Base-by-base conservation (phyloP, 2,888 invertebrate species). In the Girardia tigrina region DNA sequence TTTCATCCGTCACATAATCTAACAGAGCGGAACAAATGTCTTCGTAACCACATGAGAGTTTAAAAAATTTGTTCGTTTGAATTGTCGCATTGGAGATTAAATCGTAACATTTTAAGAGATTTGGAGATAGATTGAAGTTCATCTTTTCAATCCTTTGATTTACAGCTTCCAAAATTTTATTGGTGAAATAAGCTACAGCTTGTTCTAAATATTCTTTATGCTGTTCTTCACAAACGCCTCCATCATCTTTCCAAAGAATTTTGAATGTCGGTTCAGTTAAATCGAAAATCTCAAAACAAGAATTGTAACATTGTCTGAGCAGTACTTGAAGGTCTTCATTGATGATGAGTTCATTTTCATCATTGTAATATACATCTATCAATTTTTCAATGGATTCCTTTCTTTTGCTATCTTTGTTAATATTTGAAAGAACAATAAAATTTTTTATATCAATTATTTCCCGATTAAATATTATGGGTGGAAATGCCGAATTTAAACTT, bases 371-470 rank as follows among this genome's bases (percentile, higher is more conserved):
- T 26, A 83, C 77, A 56, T 83, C 82, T 28, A 80, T 77, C 75
- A 81, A 83, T 2, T 78, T 79, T n/a, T 70, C 26, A 12, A 78
- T 77, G 4, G 70, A 26, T n/a, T 6, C 4, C n/a, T 56, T 56
- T 56, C 56, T 4, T 56, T 56, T 56, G 23, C 23, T n/a, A 16
- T 56, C 56, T 4, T 56, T 56, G 2, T 56, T 56, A 2, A 12
- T 4, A n/a, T 56, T 56, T 0, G 77, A 75, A 69, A 81, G 79
- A 12, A 79, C 78, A 0, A 81, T 78, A 78, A 82, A 82, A 78
- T 84, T 83, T 72, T 81, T 81, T 23, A 83, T 79, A 76, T 84
- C 84, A 26, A 81, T 80, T 36, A 84, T 83, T 70, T 80, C 80
- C 71, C 84, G 78, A 14, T 79, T 77, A 36, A 83, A 77, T 2